A percentile compares a stretch with the other conserved stretches of the same genome.
Conservation (phyloP, 2,797 vertebrate species). For the Hoplostethus atlanticus region DNA sequence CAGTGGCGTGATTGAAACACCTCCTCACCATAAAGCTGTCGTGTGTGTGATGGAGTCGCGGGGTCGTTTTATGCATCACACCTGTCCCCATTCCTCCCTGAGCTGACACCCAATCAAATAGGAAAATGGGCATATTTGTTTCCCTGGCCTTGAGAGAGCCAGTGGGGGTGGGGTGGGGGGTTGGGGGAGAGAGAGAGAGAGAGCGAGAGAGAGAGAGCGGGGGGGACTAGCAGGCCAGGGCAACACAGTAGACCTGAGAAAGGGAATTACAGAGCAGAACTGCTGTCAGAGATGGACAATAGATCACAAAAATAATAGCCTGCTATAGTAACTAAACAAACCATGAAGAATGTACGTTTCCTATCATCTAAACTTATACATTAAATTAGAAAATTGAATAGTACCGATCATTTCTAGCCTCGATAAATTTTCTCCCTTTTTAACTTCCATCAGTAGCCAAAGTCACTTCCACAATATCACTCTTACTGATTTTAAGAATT, state of each 20-base stretch:
- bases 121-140: conserved; percentile 86
- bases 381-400: not conserved
- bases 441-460: not conserved
- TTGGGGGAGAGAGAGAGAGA: conserved; percentile 33
- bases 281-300: conserved; percentile 17
- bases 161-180: conserved; percentile 47
- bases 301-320: not conserved
- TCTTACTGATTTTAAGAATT: conserved; percentile 35
- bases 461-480: conserved; percentile 28
- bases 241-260: conserved; percentile 14
- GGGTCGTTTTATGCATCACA: conserved; percentile 84
- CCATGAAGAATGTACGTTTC: no score
- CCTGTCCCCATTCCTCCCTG: conserved; percentile 80
- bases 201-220: conserved; percentile 41
- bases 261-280: not conserved
- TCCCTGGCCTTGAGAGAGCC: conserved; percentile 83
- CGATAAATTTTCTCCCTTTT: not conserved
- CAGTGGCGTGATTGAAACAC: conserved; percentile 83
- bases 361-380: no score
- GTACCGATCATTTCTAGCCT: conserved; percentile 52
- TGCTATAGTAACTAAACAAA: no score
- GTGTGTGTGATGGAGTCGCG: conserved; percentile 79
- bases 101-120: conserved; percentile 81
- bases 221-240: conserved; percentile 25
- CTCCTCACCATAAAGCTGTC: conserved; percentile 86